Percentiles rank a stretch among this genome's conserved stretches.
These are phyloP conservation scores for Pyrrhia umbra DNA, from an alignment of 2,888 invertebrate genomes.

Conservation along the genomic window DNA sequence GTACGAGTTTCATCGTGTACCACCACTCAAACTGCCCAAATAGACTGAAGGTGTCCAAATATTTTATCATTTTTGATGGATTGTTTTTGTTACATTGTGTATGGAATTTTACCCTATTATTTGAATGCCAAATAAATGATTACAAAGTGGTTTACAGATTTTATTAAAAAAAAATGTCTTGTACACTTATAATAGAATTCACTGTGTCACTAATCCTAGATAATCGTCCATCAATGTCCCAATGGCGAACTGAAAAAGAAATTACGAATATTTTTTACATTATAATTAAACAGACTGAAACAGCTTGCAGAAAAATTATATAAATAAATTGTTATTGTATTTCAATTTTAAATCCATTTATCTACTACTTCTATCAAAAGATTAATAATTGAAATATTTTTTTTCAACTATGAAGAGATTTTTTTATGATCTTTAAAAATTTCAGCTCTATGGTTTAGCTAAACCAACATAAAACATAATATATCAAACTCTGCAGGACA, in stretches of 20 bases:
- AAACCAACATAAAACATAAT: no score
- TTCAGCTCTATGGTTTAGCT: no score
- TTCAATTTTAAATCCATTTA: no score
- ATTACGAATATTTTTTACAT: no score
- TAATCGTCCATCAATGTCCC: conserved; percentile 99
- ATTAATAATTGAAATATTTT: no score
- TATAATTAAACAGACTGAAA: no score
- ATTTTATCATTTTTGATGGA: conserved; percentile 83
- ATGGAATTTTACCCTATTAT: conserved; percentile 85
- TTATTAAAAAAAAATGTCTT: conserved; percentile 68
- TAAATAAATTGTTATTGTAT: no score
- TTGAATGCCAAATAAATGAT: conserved; percentile 90
- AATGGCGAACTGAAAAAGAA: conserved; percentile 97
- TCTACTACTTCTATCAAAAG: no score
- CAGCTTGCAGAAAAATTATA: no score
- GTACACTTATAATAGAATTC: conserved; percentile 60
- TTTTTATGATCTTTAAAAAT: no score
- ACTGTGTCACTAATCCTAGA: conserved; percentile 93
- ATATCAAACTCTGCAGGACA: no score
- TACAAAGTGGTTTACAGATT: conserved; percentile 67
- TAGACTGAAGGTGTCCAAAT: conserved; percentile 90
- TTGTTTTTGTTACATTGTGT: conserved; percentile 87
- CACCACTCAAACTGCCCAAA: conserved; percentile 82
- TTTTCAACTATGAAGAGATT: no score
- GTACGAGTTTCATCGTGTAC: conserved; percentile 63